Percentiles rank a stretch among this genome's conserved stretches.
Conservation (phyloP, 2,797 vertebrate species). For the Gorsachius magnificus region DNA sequence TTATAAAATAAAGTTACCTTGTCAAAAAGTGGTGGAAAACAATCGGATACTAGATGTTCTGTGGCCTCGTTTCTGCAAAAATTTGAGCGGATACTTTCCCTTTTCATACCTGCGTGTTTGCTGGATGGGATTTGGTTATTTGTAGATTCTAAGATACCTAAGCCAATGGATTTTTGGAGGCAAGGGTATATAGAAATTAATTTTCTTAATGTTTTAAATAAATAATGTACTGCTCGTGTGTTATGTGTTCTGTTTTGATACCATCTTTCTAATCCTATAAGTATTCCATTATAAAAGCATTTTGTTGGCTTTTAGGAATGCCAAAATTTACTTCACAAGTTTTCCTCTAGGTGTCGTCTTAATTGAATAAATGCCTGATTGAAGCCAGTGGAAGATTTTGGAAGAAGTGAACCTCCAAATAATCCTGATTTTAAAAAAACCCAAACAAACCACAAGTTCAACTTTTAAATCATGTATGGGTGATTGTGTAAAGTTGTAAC, state of each 20-base stretch:
- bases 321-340: background rate
- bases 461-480: background rate
- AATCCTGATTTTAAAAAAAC: background rate
- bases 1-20: background rate
- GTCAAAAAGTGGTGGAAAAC: background rate
- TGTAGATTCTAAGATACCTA: background rate
- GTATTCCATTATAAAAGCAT: background rate
- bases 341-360: background rate
- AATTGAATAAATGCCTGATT: background rate
- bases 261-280: background rate
- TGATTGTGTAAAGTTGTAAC: background rate
- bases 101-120: background rate
- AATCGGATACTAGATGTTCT: background rate
- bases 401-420: background rate
- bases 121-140: background rate
- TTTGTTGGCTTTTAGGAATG: background rate
- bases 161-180: background rate
- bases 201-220: background rate
- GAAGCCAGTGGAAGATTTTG: background rate
- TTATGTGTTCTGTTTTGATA: background rate
- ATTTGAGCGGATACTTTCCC: background rate
- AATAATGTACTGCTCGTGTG: background rate
- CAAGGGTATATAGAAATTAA: background rate
- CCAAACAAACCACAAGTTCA: background rate
- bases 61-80: background rate